These are phyloP conservation scores for Aelia acuminata DNA, from an alignment of 2,888 invertebrate genomes.

Conservation along the genomic window DNA sequence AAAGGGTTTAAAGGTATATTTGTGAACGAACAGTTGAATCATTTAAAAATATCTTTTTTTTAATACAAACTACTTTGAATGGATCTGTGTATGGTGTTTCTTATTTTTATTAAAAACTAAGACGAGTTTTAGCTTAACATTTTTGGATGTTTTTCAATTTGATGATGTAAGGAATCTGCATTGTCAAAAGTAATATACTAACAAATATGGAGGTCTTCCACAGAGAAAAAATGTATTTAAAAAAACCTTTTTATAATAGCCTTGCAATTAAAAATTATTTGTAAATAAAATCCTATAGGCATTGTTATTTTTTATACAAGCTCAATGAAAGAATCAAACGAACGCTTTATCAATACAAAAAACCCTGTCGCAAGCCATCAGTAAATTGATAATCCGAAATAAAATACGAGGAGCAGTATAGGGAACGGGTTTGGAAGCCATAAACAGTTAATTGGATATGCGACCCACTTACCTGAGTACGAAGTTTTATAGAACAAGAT, in stretches of 20 bases:
- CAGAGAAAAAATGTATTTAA: neutral
- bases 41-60: no score
- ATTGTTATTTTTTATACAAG: neutral
- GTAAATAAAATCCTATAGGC: neutral
- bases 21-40: no score
- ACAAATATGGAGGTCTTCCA: no score
- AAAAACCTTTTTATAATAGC: neutral
- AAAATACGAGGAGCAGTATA: slow-evolving; percentile 9
- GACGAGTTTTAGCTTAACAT: no score
- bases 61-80: no score
- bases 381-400: neutral
- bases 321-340: neutral
- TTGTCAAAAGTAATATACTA: no score
- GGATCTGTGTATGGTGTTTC: no score
- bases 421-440: slow-evolving; percentile 34
- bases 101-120: no score
- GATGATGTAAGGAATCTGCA: no score
- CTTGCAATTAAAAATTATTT: neutral
- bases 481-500: slow-evolving; percentile 37
- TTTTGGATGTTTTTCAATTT: no score
- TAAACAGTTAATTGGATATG: slow-evolving; percentile 38
- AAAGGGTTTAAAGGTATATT: no score
- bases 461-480: slow-evolving; percentile 46
- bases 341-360: neutral
- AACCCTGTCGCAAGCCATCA: neutral